Percentiles rank a stretch among this genome's conserved stretches.
phyloP scores from a whole-genome alignment of 2,113 vertebrate genomes.

The Eublepharis macularius region DNA sequence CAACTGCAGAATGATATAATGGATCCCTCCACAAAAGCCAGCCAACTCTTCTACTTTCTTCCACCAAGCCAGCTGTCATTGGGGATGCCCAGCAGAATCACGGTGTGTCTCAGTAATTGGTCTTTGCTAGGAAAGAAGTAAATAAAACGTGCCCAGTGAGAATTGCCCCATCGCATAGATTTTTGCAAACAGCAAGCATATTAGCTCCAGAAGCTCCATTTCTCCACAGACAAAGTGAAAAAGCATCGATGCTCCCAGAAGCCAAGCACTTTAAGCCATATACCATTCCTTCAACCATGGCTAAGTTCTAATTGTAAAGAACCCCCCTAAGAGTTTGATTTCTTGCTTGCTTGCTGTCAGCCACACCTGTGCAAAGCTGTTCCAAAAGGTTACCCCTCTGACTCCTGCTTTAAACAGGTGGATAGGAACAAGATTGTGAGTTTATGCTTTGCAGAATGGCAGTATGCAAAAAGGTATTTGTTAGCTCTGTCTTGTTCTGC shows the following conservation, averaged over 20 bases:
- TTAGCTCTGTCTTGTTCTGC: background rate
- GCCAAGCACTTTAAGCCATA: slow-evolving; percentile 32
- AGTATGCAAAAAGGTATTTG: background rate
- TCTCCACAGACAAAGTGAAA: slow-evolving; percentile 53
- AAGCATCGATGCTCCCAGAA: slow-evolving; percentile 32
- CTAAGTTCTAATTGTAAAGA: background rate
- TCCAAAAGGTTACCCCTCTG: slow-evolving; percentile 43
- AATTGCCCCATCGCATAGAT: slow-evolving; percentile 47
- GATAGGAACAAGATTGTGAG: background rate
- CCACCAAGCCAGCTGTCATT: slow-evolving; percentile 60
- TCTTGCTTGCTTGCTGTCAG: slow-evolving; percentile 28
- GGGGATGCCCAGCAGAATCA: slow-evolving; percentile 64
- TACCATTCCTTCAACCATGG: slow-evolving; percentile 22
- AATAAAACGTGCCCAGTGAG: slow-evolving; percentile 55
- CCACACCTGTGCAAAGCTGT: slow-evolving; percentile 4
- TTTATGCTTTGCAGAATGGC: background rate
- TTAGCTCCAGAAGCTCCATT: slow-evolving; percentile 56
- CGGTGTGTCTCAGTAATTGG: slow-evolving; percentile 55
- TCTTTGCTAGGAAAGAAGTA: slow-evolving; percentile 51
- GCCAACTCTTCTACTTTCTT: slow-evolving; percentile 52
- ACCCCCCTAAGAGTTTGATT: background rate
- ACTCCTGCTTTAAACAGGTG: slow-evolving; percentile 33
- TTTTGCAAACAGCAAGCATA: slow-evolving; percentile 65
- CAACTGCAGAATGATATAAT: slow-evolving; percentile 43
- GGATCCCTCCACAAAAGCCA: slow-evolving; percentile 50